A percentile compares a stretch with the other conserved stretches of the same genome.
Conservation (phyloP, 2,797 vertebrate species). For the Arnoldichthys spilopterus region DNA sequence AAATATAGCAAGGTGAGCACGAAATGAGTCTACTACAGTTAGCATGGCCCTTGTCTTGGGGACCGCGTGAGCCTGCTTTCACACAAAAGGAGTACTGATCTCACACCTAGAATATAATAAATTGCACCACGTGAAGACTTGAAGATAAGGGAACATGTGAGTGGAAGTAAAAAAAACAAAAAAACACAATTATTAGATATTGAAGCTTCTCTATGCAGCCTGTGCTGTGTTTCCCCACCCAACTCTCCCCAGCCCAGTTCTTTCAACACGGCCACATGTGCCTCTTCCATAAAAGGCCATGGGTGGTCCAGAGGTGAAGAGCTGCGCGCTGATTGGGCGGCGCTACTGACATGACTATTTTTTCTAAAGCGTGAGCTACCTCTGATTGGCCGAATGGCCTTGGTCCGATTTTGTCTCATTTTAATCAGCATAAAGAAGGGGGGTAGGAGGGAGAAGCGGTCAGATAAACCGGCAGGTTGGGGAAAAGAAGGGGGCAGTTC, state of each 20-base stretch:
- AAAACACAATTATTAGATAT: constrained; percentile 7
- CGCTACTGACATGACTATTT: constrained; percentile 72
- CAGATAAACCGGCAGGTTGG: constrained; percentile 21
- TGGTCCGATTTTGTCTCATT: constrained; percentile 81
- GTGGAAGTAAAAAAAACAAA: not conserved
- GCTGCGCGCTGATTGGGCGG: constrained; percentile 68
- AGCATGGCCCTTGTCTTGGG: no score
- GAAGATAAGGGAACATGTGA: constrained; percentile 31
- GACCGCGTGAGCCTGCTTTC: no score
- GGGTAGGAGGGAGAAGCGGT: constrained; percentile 45
- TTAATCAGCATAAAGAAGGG: constrained; percentile 69
- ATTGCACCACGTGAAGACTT: constrained; percentile 1
- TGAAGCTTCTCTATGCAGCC: not conserved
- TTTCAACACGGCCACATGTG: constrained; percentile 28
- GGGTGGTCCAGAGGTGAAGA: constrained; percentile 61
- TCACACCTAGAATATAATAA: not conserved
- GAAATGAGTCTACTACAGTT: no score
- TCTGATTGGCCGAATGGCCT: constrained; percentile 72
- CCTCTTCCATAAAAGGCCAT: constrained; percentile 66
- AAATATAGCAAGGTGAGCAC: not conserved
- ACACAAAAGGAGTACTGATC: not conserved
- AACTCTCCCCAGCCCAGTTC: not conserved
- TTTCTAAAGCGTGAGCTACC: constrained; percentile 26
- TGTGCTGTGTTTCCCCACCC: not conserved
- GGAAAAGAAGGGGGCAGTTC: constrained; percentile 39